Evolutionary conservation across 2,797 vertebrate species (phyloP), one percentile per base, ranked within the genome.

Genomic region (Chelon auratus): DNA sequence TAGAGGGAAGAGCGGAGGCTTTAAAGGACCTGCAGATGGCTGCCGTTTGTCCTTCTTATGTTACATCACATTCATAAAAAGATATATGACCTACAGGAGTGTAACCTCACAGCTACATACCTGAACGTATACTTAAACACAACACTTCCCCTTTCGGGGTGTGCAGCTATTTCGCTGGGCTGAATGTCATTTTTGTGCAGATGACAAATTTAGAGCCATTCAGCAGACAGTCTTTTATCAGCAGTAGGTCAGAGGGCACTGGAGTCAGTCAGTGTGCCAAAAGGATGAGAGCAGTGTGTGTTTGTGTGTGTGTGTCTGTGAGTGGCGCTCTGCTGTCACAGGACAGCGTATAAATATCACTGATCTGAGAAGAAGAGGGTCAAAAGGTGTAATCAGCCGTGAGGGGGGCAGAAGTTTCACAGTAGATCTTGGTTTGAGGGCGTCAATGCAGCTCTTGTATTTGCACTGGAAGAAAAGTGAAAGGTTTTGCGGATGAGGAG

Each of bases 271-370:
- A 33, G 37, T 62, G 47, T 78, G 70, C 68, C 58, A 65, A 74
- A 75, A 69, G 57, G 63, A 70, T 33, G 51, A 78, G 26, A 51
- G 14, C 18, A 6, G 40, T 43, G 61, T 64, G 50, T 52, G 56
- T 71, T 42, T 51, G 42, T 60, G 2, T 30, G 43, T 15, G 48
- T 47, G 7, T 37, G 61, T 63, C 55, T 52, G 5, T 40, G 39
- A 8, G 43, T 5, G 42, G 54, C 3, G 2, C 11, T 39, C 26
- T 60, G 12, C 15, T 47, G 48, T 78, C 36, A 68, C 59, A 55
- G 54, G 65, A 42, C 74, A 43, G 45, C 68, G 66, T 81, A 85
- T 77, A 89, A 87, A 90, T 83, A 87, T 42, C 53, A 54, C 36
- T 33, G 58, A 77, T 69, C 72, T 55, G 58, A 66, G 65, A 64